phyloP scores from a whole-genome alignment of 2,113 vertebrate species.

The Panurus biarmicus region DNA sequence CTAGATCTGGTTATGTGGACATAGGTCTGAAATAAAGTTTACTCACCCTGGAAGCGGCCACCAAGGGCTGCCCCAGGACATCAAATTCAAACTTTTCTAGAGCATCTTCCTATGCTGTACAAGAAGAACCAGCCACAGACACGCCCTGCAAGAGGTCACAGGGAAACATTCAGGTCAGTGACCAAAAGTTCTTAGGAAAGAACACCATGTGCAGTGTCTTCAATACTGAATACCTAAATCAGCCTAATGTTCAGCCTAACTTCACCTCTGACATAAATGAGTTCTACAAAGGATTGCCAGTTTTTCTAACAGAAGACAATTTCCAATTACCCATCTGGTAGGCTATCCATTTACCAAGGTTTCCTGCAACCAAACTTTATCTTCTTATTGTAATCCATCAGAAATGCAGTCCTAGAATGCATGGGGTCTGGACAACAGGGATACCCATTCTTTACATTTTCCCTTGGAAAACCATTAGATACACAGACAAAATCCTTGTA shows the following conservation, averaged over 20 bases:
- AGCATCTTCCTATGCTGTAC: background rate
- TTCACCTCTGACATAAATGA: background rate
- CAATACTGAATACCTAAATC: background rate
- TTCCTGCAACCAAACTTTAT: background rate
- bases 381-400: background rate
- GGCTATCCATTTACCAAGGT: background rate
- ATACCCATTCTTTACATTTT: background rate
- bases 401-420: background rate
- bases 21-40: background rate
- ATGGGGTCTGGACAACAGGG: background rate
- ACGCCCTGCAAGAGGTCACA: background rate
- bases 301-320: background rate
- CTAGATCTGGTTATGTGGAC: background rate
- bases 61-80: background rate
- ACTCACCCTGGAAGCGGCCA: background rate
- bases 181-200: background rate
- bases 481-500: background rate
- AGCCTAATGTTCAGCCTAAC: background rate
- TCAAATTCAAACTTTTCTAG: background rate
- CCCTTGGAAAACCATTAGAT: background rate
- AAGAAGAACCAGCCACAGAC: background rate
- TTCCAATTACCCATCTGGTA: background rate
- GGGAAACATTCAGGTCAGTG: background rate
- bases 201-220: background rate
- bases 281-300: background rate